Evolutionary conservation across 2,797 vertebrate genomes (phyloP), one percentile per base, ranked within the genome.

Genomic region (Streptopelia turtur): DNA sequence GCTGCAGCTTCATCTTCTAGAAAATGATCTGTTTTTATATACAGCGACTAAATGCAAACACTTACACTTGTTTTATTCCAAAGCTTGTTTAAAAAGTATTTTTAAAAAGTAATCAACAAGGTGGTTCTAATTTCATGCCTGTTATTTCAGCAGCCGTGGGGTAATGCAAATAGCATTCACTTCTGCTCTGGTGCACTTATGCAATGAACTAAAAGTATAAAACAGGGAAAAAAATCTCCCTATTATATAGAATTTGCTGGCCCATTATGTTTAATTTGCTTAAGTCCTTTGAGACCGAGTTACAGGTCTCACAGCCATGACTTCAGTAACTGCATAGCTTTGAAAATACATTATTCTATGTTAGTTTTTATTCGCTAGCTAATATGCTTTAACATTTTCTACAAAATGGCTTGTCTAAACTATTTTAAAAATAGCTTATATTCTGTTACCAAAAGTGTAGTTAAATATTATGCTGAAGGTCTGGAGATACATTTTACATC

Each of bases 391-490:
- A 91, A 83, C 50, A 61, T 88, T 88, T 91, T 61, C 77, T 88
- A 55, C 85, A 79, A 75, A 93, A 94, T 84, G 80, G 43, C 94
- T 96, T 66, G 74, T 84, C 91, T 94, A 84, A 95, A 91, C 87
- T 94, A 91, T 92, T 94, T 96, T 93, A 86, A 76, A 83, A 91
- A 82, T 87, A 94, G 88, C 83, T 93, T 86, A 12, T 80, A 66
- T 92, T 93, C 93, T 90, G 86, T 91, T 92, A 75, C 82, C 63
- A 12, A 45, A 86, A 96, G 69, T 93, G 74, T 82, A 37, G 89
- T 94, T 91, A 83, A 83, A 31, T 87, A 81, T 64, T 91, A 45
- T 53, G 63, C 66, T 9, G 89, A 89, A 95, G 89, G 93, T 94
- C 77, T 90, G 91, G 87, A 86, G 91, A 25, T 59, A 56, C 31